phyloP scores from a whole-genome alignment of 2,113 vertebrate species.

The Ophthalmolycus amberensis region DNA sequence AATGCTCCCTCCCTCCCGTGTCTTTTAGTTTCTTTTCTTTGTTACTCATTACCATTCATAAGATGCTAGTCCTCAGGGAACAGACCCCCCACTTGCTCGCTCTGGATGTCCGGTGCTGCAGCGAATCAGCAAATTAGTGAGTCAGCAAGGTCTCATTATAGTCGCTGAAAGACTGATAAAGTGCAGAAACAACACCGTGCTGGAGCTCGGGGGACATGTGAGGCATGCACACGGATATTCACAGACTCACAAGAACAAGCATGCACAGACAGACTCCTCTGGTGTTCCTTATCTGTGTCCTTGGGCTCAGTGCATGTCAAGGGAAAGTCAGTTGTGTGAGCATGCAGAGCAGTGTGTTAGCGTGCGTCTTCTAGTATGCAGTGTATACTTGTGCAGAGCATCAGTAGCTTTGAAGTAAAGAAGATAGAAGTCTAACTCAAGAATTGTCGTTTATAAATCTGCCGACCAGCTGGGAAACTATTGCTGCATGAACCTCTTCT shows the following conservation, averaged over 20 bases:
- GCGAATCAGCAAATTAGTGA: constrained; percentile 56
- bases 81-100: constrained; percentile 16
- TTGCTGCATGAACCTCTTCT: background rate
- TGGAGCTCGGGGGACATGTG: constrained; percentile 17
- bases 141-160: constrained; percentile 57
- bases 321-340: background rate
- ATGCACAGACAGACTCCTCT: constrained; percentile 5
- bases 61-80: constrained; percentile 25
- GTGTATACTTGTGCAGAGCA: background rate
- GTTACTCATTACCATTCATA: constrained; percentile 36
- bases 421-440: background rate
- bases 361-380: background rate
- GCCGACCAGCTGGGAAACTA: background rate
- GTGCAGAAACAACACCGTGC: constrained; percentile 16
- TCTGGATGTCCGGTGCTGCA: constrained; percentile 22
- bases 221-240: background rate
- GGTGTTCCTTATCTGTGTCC: constrained; percentile 18
- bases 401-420: background rate
- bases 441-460: background rate
- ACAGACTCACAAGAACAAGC: constrained; percentile 14
- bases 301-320: constrained; percentile 4
- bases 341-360: background rate
- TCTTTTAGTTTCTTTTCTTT: background rate
- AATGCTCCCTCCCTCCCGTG: background rate
- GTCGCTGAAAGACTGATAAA: constrained; percentile 51